Base-by-base conservation (phyloP, 2,888 invertebrate species). In the Alloscopus bannaensis region DNA sequence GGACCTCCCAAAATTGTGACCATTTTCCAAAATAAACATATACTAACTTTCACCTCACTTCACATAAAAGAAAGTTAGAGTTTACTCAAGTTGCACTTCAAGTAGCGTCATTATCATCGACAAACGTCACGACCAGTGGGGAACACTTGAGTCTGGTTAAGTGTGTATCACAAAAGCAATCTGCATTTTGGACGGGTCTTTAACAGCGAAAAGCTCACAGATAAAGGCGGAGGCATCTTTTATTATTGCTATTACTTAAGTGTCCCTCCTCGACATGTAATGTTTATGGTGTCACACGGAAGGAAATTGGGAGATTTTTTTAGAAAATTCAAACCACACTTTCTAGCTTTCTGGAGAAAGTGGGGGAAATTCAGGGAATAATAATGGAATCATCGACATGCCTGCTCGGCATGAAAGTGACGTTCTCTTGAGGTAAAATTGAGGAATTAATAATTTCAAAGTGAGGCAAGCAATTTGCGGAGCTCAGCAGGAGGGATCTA, bases 401-500 rank as follows among this genome's bases (percentile, higher is more conserved):
- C 1, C 28, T n/a, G n/a, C n/a, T n/a, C n/a, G n/a, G n/a, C n/a
- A n/a, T n/a, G n/a, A n/a, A n/a, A n/a, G n/a, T n/a, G n/a, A n/a
- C n/a, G n/a, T n/a, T n/a, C n/a, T n/a, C n/a, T n/a, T 64, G 55
- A 72, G 72, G 73, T 36, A 73, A 73, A 73, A 50, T 73, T 64
- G 64, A 45, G 45, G 73, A 73, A 73, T 73, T 73, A 73, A 73
- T n/a, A n/a, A n/a, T 73, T 73, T 28, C 50, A 81, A 66, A 76
- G 76, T 77, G 66, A 68, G 64, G 65, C 62, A 79, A 70, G 68
- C 68, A 79, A 71, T 81, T 81, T 75, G 68, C 31, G 71, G 57
- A 31, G 55, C 75, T 57, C 79, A 45, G 71, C 76, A 60, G 75
- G 79, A 60, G 81, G 71, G 71, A 22, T 47, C n/a, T n/a, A n/a